phyloP scores from a whole-genome alignment of 1,140 invertebrate species.

The Zaprionus davidi region DNA sequence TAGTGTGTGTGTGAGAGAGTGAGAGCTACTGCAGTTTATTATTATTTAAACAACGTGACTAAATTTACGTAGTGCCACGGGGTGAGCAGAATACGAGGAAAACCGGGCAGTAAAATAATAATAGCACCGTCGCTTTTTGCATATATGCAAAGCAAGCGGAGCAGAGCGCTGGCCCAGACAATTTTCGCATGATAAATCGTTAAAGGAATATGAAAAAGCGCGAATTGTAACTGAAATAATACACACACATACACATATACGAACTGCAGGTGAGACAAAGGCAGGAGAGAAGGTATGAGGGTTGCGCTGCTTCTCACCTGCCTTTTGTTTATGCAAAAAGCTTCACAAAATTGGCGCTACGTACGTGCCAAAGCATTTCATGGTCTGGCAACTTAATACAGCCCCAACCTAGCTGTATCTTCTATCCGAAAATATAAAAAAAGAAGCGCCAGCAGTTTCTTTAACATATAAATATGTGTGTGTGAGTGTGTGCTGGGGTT shows the following conservation, averaged over 20 bases:
- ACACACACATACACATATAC: slow-evolving; percentile 33
- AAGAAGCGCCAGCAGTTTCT: slow-evolving; percentile 20
- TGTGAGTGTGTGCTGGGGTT: slow-evolving; percentile 35
- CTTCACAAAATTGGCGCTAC: slow-evolving; percentile 77
- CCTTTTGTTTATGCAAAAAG: slow-evolving; percentile 78
- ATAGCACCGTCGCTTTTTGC: slow-evolving; percentile 51
- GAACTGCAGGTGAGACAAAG: slow-evolving; percentile 8
- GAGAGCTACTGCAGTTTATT: slow-evolving; percentile 72
- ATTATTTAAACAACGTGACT: slow-evolving; percentile 80
- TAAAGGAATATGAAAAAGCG: slow-evolving; percentile 77
- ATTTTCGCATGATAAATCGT: slow-evolving; percentile 82
- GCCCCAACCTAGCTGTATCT: slow-evolving; percentile 35
- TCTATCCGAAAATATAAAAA: slow-evolving; percentile 33
- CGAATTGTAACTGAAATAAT: slow-evolving; percentile 77
- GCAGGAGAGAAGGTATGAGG: slow-evolving; percentile 16
- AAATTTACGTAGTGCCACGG: slow-evolving; percentile 72
- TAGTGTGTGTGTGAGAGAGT: slow-evolving; percentile 24
- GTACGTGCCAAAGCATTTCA: slow-evolving; percentile 81
- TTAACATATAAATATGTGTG: slow-evolving; percentile 22
- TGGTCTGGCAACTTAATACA: slow-evolving; percentile 82
- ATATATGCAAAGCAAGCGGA: slow-evolving; percentile 71
- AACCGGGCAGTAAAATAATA: slow-evolving; percentile 73
- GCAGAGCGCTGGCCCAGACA: slow-evolving; percentile 59
- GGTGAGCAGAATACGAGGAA: slow-evolving; percentile 50
- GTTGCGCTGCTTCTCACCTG: slow-evolving; percentile 43